phyloP scores from a whole-genome alignment of 2,113 vertebrate genomes.

The Malurus alboscapulatus region DNA sequence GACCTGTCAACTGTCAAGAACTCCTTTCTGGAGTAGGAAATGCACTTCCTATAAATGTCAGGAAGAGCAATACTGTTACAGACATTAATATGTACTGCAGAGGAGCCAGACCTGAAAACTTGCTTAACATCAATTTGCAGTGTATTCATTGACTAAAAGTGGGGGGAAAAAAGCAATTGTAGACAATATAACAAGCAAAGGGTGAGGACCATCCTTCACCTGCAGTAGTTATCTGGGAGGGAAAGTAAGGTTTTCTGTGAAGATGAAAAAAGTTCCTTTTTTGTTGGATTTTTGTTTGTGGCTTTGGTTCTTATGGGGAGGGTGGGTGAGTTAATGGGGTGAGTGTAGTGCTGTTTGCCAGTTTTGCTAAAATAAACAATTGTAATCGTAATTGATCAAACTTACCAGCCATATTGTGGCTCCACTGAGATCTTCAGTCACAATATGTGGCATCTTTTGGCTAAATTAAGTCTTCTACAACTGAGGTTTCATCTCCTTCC shows the following conservation, averaged over 20 bases:
- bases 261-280: background rate
- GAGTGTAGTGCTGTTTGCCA: background rate
- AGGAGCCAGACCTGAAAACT: background rate
- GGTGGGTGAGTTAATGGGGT: fast-evolving
- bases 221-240: background rate
- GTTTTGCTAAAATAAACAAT: background rate
- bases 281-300: background rate
- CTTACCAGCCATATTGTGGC: background rate
- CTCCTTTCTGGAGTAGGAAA: background rate
- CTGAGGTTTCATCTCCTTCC: conserved; percentile 5
- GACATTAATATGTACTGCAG: background rate
- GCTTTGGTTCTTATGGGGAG: background rate
- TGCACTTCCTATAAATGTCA: background rate
- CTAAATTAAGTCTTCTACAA: background rate
- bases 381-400: background rate
- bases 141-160: background rate
- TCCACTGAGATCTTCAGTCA: background rate
- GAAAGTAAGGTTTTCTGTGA: background rate
- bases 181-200: background rate
- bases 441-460: background rate
- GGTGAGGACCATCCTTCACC: background rate
- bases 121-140: background rate
- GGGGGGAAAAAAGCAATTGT: background rate
- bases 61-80: background rate
- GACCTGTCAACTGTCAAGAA: background rate